A percentile compares a stretch with the other conserved stretches of the same genome.
These are phyloP conservation scores for Danio aesculapii DNA, from an alignment of 2,797 vertebrate genomes.

Conservation along the genomic window DNA sequence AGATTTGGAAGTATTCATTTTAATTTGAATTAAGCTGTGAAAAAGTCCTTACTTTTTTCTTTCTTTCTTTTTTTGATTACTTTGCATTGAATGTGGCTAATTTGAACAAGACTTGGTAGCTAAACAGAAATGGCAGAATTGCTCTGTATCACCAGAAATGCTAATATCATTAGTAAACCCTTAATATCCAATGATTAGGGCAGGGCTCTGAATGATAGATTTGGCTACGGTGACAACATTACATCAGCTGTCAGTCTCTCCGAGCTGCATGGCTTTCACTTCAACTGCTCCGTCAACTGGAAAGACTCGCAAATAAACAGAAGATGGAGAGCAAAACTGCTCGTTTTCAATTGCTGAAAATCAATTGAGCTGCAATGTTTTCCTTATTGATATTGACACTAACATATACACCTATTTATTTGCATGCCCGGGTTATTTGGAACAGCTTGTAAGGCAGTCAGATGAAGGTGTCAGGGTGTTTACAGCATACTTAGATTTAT, in stretches of 20 bases:
- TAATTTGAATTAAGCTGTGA: not conserved
- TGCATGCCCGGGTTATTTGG: slow-evolving; percentile 16
- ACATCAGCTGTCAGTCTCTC: slow-evolving; percentile 68
- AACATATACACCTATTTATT: slow-evolving; percentile 20
- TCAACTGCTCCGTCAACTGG: slow-evolving; percentile 55
- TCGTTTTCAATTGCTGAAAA: not conserved
- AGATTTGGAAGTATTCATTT: not conserved
- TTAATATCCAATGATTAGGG: slow-evolving; percentile 6
- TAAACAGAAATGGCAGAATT: not conserved
- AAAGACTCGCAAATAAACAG: slow-evolving; percentile 49
- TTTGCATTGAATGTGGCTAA: not conserved
- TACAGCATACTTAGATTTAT: slow-evolving; percentile 25
- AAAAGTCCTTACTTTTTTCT: not conserved
- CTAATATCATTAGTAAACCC: slow-evolving; percentile 37
- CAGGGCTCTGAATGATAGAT: slow-evolving; percentile 67
- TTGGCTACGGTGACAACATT: slow-evolving; percentile 67
- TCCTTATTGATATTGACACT: slow-evolving; percentile 23
- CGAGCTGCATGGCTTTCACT: slow-evolving; percentile 42
- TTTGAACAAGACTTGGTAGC: slow-evolving; percentile 1
- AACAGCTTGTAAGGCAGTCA: not conserved
- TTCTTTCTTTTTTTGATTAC: not conserved
- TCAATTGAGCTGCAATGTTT: not conserved
- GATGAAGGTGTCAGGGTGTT: slow-evolving; percentile 37
- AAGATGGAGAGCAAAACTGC: not conserved
- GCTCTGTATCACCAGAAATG: slow-evolving; percentile 20